Percentiles rank a stretch among this genome's conserved stretches.
phyloP scores from a whole-genome alignment of 2,797 vertebrate species.

The Channa striata region DNA sequence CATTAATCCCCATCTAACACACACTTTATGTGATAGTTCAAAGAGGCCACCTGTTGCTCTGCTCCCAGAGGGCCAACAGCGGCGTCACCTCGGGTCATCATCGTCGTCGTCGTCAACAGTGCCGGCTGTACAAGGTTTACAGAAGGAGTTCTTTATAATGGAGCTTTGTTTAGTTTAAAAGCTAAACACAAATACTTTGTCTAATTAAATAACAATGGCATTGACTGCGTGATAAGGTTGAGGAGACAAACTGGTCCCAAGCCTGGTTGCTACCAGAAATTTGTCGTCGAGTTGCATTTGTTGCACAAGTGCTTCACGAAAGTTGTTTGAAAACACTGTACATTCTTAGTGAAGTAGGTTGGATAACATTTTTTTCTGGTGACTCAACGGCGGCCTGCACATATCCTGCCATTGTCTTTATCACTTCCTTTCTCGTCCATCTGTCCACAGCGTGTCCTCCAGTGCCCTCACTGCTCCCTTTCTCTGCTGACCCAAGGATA shows the following conservation, averaged over 20 bases:
- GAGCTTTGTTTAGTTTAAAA: neutral
- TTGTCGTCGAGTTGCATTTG: constrained; percentile 44
- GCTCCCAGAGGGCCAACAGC: constrained; percentile 32
- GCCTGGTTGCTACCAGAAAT: constrained; percentile 23
- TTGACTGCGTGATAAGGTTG: constrained; percentile 4
- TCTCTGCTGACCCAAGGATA: constrained; percentile 58
- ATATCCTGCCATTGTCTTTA: constrained; percentile 78
- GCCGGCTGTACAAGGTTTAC: neutral
- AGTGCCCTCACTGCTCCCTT: constrained; percentile 51
- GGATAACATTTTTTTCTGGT: constrained; percentile 49
- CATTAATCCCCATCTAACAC: constrained; percentile 78
- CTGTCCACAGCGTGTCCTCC: constrained; percentile 74
- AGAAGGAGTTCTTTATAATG: neutral
- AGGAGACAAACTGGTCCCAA: constrained; percentile 8
- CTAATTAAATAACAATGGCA: neutral
- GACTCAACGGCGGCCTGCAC: constrained; percentile 56
- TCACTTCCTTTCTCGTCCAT: constrained; percentile 76
- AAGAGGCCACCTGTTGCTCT: constrained; percentile 75
- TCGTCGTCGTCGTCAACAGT: neutral
- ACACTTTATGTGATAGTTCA: constrained; percentile 66
- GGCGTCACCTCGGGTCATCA: constrained; percentile 35
- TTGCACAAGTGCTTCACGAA: constrained; percentile 41
- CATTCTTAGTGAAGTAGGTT: constrained; percentile 40
- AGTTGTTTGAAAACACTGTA: constrained; percentile 27
- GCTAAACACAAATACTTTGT: neutral